Base-by-base conservation (phyloP, 2,888 invertebrate genomes). In the Drosophila tanythrix region DNA sequence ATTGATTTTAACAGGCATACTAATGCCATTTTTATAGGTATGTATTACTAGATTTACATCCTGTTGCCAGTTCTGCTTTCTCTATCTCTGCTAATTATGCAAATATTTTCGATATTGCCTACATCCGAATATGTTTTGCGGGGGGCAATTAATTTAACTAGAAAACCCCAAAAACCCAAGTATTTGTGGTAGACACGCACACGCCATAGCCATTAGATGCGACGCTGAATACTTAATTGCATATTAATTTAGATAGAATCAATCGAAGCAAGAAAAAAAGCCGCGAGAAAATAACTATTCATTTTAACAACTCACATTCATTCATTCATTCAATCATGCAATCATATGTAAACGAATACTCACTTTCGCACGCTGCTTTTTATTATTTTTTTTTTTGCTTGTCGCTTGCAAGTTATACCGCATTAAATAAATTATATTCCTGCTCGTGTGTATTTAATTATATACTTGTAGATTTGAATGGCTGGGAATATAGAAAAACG, bases 181-280 rank as follows among this genome's bases (percentile, higher is more conserved):
- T 25, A 51, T 46, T 63, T 72, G 64, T 77, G 73, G 70, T 79
- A 50, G 74, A 70, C 60, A 65, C 55, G 60, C 82, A 77, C 89
- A 79, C 71, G 87, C 87, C 64, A 73, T 33, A 46, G 59, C 70
- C 71, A 83, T 85, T 85, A 66, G 69, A 57, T 68, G 36, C 70
- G 68, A 83, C 78, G 71, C 87, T 74, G 90, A 83, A 85, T 84
- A 71, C 72, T 88, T 84, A 87, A 84, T 84, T 84, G 89, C 77
- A 62, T 70, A 90, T 84, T 90, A 86, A 88, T 77, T 86, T 76
- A 61, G 83, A 62, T 70, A 71, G 70, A 78, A 51, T 27, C 64
- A 64, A 74, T 65, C 67, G 38, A 40, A 15, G 48, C 29, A 55
- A 36, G 79, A 79, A 75, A 35, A 57, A 63, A 69, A 59, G 51